Base-by-base conservation (phyloP, 2,888 invertebrate genomes). In the Acronicta leporina region DNA sequence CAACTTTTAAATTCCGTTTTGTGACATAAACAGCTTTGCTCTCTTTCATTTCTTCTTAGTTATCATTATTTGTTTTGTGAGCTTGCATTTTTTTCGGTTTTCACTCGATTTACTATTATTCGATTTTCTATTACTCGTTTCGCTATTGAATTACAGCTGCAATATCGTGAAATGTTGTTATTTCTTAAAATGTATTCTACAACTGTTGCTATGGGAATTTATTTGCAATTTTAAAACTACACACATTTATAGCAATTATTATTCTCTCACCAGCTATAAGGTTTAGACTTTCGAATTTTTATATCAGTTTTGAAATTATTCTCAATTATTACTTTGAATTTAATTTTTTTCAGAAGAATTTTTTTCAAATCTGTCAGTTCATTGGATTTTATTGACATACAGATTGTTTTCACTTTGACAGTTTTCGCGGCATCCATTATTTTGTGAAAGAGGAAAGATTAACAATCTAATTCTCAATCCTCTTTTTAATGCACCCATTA, bases 41-140 rank as follows among this genome's bases (percentile, higher is more conserved):
- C 52, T 85, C 81, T 83, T 81, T 87, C 89, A 89, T 89, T 81
- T 83, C 84, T 83, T 82, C 74, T 78, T 84, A 74, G 84, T 81
- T 86, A 84, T 84, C 89, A 86, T 88, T 68, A 75, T 84, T 75
- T 83, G 15, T 79, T 77, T 71, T 68, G 62, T 62, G 59, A 56
- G 61, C 46, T 71, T 52, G 51, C 54, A 70, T 61, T 43, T 72
- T n/a, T 59, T 35, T 9, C 43, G 46, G 40, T 59, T 50, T 57
- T 60, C 35, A 63, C 71, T 76, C 77, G 63, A 58, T 70, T 68
- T 58, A 44, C 13, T 11, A 9, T 43, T 55, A 11, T 38, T 41
- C 15, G 13, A 58, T 70, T 68, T 58, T 45, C 13, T 11, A 9
- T 43, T 55, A 11, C 30, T 41, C 15, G 13, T n/a, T n/a, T n/a